These are phyloP conservation scores for Gallinago jamesoni DNA, from an alignment of 2,113 vertebrate genomes.

Conservation along the genomic window DNA sequence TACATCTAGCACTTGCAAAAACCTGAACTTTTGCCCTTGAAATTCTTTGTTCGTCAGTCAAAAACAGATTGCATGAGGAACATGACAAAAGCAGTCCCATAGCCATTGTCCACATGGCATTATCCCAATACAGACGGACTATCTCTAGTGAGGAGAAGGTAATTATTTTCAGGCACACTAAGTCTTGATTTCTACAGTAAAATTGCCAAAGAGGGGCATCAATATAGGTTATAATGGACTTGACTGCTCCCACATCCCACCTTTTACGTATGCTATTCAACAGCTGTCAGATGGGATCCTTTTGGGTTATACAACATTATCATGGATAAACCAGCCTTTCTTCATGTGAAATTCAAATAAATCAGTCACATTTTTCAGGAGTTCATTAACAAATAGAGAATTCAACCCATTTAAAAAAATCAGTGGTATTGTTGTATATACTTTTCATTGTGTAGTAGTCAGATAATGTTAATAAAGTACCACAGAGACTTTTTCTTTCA, in stretches of 20 bases:
- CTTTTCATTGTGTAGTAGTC: not conserved
- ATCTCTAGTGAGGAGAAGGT: not conserved
- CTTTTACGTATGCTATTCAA: not conserved
- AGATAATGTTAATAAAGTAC: not conserved
- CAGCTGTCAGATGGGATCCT: not conserved
- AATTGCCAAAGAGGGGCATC: not conserved
- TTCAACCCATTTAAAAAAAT: not conserved
- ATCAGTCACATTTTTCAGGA: not conserved
- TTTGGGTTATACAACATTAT: not conserved
- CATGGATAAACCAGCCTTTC: not conserved
- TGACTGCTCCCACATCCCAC: not conserved
- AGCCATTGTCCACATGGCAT: conserved; percentile 27
- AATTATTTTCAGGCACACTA: conserved; percentile 38
- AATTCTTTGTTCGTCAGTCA: conserved; percentile 58
- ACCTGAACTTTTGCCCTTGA: conserved; percentile 32
- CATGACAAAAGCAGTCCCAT: not conserved
- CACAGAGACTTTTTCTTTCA: not conserved
- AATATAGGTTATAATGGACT: not conserved
- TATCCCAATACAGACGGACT: conserved; percentile 15
- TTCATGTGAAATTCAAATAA: conserved; percentile 7
- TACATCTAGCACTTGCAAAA: conserved; percentile 43
- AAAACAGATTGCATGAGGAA: conserved; percentile 43
- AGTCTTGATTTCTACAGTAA: conserved; percentile 37
- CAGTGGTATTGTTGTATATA: not conserved
- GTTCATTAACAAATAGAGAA: not conserved